Conservation (phyloP, 2,888 invertebrate species). For the Balanococcus diminutus region DNA sequence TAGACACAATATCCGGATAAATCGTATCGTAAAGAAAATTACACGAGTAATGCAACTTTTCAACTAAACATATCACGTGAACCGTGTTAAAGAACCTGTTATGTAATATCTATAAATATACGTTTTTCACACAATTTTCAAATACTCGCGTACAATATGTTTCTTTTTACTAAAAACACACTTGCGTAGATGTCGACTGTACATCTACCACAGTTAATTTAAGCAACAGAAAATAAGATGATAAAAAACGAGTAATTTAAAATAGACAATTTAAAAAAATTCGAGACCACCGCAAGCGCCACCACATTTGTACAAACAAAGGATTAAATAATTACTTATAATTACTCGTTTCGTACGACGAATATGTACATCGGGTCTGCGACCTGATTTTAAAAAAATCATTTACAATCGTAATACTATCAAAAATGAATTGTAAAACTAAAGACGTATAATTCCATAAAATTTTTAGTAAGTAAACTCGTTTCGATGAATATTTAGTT, state of each 20-base stretch:
- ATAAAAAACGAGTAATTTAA: background rate
- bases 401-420: background rate
- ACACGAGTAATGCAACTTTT: slow-evolving; percentile 32
- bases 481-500: no score
- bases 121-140: background rate
- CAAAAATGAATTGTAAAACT: background rate
- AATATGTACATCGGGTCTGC: background rate
- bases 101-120: background rate
- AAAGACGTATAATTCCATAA: background rate
- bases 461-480: no score
- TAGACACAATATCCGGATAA: background rate
- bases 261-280: background rate
- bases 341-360: background rate
- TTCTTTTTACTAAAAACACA: no score
- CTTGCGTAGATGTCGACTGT: no score
- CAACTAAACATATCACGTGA: background rate
- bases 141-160: background rate
- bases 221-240: no score
- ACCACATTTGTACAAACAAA: background rate
- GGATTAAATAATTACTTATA: background rate
- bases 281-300: no score
- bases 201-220: no score
- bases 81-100: slow-evolving; percentile 21
- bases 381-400: background rate
- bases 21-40: background rate